Conservation (phyloP, 1,140 invertebrate species). For the Cepaea nemoralis region DNA sequence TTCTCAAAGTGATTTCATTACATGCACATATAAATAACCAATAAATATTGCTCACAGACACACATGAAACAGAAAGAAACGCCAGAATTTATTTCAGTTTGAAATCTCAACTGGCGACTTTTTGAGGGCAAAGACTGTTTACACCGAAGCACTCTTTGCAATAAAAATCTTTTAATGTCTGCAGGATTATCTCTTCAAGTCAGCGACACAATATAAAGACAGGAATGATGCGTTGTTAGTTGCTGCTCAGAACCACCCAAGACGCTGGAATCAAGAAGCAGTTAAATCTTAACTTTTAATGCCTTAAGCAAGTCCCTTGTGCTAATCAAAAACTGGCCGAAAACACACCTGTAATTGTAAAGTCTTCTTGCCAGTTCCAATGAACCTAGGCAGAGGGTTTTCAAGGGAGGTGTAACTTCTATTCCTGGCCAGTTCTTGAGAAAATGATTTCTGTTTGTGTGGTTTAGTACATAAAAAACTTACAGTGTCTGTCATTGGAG, state of each 20-base stretch:
- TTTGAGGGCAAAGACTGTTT: not conserved
- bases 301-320: not conserved
- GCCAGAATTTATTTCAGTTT: too few species aligned
- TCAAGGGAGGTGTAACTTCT: constrained; percentile 7
- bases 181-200: not conserved
- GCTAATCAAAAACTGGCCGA: not conserved
- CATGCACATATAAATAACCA: too few species aligned
- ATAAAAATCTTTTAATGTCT: not conserved
- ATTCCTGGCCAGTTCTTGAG: not conserved
- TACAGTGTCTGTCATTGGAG: not conserved
- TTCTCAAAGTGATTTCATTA: too few species aligned
- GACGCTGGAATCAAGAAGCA: not conserved
- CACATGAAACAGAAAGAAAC: too few species aligned
- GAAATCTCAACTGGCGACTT: too few species aligned
- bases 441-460: constrained; percentile 2
- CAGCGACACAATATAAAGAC: not conserved
- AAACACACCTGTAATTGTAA: not conserved
- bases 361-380: not conserved
- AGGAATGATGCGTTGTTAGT: not conserved
- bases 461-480: not conserved
- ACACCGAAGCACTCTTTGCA: not conserved
- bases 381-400: not conserved
- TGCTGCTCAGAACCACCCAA: not conserved
- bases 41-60: too few species aligned
- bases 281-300: not conserved